A percentile compares a stretch with the other conserved stretches of the same genome.
These are phyloP conservation scores for Lasioglossum lativentre DNA, from an alignment of 2,888 invertebrate genomes.

Conservation along the genomic window DNA sequence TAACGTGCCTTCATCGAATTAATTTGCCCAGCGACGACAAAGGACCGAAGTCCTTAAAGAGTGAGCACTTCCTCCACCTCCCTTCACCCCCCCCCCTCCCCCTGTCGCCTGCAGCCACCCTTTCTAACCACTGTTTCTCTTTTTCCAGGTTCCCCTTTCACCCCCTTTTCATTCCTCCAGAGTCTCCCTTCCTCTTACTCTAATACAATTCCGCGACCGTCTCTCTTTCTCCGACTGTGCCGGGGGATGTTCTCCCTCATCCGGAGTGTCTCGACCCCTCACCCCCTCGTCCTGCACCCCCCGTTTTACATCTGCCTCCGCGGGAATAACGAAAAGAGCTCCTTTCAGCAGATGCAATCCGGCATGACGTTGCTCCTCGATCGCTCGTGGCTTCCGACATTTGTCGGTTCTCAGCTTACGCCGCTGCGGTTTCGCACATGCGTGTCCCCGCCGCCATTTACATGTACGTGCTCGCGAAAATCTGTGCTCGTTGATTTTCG, in stretches of 20 bases:
- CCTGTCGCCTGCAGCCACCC: conserved; percentile 16
- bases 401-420: conserved; percentile 82
- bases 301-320: conserved; percentile 43
- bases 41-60: conserved; percentile 68
- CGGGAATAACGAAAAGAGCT: conserved; percentile 78
- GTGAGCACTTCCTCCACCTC: conserved; percentile 50
- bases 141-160: conserved; percentile 42
- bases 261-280: not conserved
- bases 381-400: conserved; percentile 77
- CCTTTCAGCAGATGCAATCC: conserved; percentile 82
- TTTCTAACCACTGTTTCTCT: conserved; percentile 59
- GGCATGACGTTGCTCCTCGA: conserved; percentile 79
- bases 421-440: conserved; percentile 67
- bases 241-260: conserved; percentile 42
- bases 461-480: not conserved
- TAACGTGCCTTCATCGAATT: conserved; percentile 72
- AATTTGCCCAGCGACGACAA: conserved; percentile 72
- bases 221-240: conserved; percentile 29
- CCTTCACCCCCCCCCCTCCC: not conserved
- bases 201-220: conserved; percentile 2
- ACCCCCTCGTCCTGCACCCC: not conserved
- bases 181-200: conserved; percentile 3
- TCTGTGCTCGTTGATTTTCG: not conserved
- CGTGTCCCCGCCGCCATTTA: not conserved
- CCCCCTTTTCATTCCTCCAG: conserved; percentile 23